These are phyloP conservation scores for Phycodurus eques DNA, from an alignment of 2,113 vertebrate genomes.

Conservation along the genomic window DNA sequence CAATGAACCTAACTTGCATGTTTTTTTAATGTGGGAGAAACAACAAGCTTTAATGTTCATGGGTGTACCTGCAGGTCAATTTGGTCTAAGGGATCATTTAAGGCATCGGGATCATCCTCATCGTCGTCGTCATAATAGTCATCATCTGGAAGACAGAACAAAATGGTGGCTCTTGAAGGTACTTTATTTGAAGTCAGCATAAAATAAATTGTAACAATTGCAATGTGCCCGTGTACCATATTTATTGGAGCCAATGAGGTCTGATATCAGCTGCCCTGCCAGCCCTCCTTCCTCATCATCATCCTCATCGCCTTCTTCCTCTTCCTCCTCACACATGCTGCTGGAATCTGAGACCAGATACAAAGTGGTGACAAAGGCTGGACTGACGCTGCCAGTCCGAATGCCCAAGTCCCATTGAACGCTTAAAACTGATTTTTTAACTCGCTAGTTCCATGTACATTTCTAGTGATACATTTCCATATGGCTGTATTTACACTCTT, in stretches of 20 bases:
- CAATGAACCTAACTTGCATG: no score
- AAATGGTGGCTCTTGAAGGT: not conserved
- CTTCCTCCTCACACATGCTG: constrained; percentile 95
- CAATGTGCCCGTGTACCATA: constrained; percentile 76
- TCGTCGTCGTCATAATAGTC: constrained; percentile 98
- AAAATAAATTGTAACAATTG: not conserved
- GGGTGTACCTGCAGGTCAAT: constrained; percentile 79
- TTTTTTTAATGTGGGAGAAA: not conserved
- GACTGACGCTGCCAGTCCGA: no score
- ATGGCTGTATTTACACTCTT: no score
- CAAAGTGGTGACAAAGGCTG: not conserved
- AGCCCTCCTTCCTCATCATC: constrained; percentile 90
- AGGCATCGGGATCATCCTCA: constrained; percentile 93
- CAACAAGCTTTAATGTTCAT: not conserved
- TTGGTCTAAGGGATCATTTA: constrained; percentile 96
- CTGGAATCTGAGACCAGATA: constrained; percentile 76
- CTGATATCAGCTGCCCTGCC: constrained; percentile 90
- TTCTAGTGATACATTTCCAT: no score
- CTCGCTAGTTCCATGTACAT: no score
- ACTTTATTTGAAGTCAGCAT: not conserved
- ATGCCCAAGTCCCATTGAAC: no score
- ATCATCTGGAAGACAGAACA: constrained; percentile 77
- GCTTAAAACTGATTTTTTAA: no score
- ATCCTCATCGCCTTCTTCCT: constrained; percentile 78
- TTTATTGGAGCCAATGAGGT: constrained; percentile 93